Conservation (phyloP, 2,888 invertebrate genomes). For the Eupithecia insigniata region DNA sequence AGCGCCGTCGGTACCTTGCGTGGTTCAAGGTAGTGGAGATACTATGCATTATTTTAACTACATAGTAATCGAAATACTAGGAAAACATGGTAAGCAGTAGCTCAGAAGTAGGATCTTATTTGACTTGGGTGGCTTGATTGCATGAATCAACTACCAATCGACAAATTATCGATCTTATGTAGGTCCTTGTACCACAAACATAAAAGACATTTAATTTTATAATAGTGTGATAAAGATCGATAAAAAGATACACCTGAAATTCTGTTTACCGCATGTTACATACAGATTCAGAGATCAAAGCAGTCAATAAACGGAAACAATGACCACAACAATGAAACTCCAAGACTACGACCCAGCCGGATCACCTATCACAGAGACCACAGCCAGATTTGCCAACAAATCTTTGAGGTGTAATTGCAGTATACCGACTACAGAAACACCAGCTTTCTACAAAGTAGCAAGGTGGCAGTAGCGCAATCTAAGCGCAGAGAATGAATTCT, state of each 20-base stretch:
- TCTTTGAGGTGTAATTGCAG: conserved; percentile 74
- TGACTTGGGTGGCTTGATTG: background rate
- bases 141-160: background rate
- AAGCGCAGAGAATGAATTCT: background rate
- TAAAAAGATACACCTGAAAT: background rate
- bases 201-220: background rate
- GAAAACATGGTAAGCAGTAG: background rate
- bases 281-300: conserved; percentile 6
- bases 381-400: conserved; percentile 62
- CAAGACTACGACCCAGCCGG: conserved; percentile 16
- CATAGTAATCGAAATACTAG: background rate
- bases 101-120: background rate
- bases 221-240: background rate
- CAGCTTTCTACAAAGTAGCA: conserved; percentile 31
- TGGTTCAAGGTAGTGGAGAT: conserved; percentile 23
- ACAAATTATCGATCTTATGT: too few species aligned
- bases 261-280: background rate
- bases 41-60: conserved; percentile 19
- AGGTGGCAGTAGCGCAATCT: conserved; percentile 25
- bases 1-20: conserved; percentile 59
- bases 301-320: conserved; percentile 10
- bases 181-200: background rate
- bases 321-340: conserved; percentile 13
- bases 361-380: conserved; percentile 53
- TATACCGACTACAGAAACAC: conserved; percentile 66